Evolutionary conservation across 2,113 vertebrate species (phyloP).

Genomic region (Lepus timidus): DNA sequence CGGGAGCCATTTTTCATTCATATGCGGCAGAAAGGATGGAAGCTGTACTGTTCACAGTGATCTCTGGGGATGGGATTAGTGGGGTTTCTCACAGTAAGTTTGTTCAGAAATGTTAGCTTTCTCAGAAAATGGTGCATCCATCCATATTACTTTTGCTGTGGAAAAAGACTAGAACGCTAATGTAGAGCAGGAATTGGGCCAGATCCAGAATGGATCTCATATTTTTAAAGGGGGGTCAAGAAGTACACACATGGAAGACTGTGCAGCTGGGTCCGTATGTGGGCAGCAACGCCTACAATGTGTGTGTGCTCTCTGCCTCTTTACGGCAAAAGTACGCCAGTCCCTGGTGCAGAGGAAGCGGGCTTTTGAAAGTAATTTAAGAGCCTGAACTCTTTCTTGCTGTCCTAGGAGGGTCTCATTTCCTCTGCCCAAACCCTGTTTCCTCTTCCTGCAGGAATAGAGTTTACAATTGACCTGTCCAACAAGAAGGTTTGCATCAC

Average conservation of each 20-base stretch:
- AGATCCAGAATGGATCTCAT: neutral
- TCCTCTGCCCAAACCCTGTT: neutral
- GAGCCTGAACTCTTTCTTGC: neutral
- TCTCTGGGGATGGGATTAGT: neutral
- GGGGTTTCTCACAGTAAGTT: neutral
- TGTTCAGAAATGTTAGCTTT: constrained; percentile 15
- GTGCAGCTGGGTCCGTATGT: neutral
- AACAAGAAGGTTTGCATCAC: constrained; percentile 96
- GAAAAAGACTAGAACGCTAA: neutral
- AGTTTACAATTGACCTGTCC: constrained; percentile 95
- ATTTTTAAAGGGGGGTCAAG: neutral
- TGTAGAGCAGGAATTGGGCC: neutral
- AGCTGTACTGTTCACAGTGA: neutral
- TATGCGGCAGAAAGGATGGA: neutral
- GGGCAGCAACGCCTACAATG: neutral
- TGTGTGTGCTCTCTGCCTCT: neutral
- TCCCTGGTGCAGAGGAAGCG: neutral
- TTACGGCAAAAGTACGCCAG: neutral
- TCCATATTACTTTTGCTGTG: neutral
- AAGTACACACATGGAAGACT: neutral
- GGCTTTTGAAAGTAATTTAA: neutral
- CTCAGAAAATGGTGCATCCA: neutral
- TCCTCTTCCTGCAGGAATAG: constrained; percentile 89
- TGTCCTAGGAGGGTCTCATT: neutral
- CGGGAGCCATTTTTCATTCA: neutral